Evolutionary conservation across 2,888 invertebrate species (phyloP).

Genomic region (Drosophila imparisetae): DNA sequence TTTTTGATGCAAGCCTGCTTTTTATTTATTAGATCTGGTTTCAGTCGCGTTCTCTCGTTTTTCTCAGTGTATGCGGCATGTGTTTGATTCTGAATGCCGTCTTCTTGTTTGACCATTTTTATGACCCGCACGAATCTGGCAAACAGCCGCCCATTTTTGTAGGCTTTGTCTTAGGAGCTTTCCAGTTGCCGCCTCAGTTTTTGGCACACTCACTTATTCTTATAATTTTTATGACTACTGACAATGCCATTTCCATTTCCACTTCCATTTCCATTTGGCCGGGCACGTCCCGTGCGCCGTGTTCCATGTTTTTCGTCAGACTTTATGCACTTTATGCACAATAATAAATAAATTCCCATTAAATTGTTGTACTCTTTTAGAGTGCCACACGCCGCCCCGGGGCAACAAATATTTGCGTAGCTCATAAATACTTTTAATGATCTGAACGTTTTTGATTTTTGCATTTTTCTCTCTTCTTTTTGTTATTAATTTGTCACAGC

Average conservation of each 20-base stretch:
- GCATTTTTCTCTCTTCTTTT: constrained; percentile 24
- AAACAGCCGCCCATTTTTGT: constrained; percentile 41
- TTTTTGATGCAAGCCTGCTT: background rate
- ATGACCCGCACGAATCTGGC: constrained; percentile 57
- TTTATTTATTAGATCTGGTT: background rate
- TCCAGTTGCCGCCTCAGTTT: constrained; percentile 1
- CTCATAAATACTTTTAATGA: constrained; percentile 67
- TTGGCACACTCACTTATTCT: constrained; percentile 36
- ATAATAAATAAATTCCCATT: constrained; percentile 63
- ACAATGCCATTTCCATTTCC: constrained; percentile 49
- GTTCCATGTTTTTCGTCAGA: constrained; percentile 18
- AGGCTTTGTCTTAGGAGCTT: constrained; percentile 60
- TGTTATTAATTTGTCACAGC: constrained; percentile 62
- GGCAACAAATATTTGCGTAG: constrained; percentile 51
- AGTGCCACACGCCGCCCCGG: background rate
- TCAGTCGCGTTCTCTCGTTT: background rate
- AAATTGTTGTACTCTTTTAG: constrained; percentile 48
- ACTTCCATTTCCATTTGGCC: constrained; percentile 37
- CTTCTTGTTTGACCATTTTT: constrained; percentile 62
- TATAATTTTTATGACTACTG: constrained; percentile 61
- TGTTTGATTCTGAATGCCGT: constrained; percentile 52
- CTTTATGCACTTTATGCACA: constrained; percentile 64
- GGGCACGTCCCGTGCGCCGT: constrained; percentile 41
- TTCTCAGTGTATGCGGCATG: constrained; percentile 35
- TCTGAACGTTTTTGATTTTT: constrained; percentile 63